A percentile compares a stretch with the other conserved stretches of the same genome.
Conservation (phyloP, 2,888 invertebrate species). For the Melolontha melolontha region DNA sequence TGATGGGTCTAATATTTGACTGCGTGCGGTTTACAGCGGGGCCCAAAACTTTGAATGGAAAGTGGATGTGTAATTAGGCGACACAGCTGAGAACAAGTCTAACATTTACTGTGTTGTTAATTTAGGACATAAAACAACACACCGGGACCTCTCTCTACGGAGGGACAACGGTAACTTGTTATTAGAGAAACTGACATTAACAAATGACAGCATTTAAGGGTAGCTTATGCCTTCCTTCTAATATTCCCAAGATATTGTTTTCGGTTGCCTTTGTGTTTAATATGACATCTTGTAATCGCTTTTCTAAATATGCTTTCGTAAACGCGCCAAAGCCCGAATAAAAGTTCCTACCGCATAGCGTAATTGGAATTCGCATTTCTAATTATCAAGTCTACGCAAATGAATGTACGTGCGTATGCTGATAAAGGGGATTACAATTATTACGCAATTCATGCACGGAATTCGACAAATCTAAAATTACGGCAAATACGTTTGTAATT, state of each 20-base stretch:
- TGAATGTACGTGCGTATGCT: too few species aligned
- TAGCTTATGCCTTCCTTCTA: slow-evolving; percentile 45
- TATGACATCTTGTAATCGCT: too few species aligned
- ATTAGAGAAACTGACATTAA: slow-evolving; percentile 50
- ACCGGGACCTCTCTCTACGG: slow-evolving; percentile 35
- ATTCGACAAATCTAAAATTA: too few species aligned
- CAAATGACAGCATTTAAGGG: slow-evolving; percentile 48
- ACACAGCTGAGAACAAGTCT: slow-evolving; percentile 45
- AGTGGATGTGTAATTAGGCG: slow-evolving; percentile 44
- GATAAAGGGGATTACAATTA: too few species aligned
- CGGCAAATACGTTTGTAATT: too few species aligned
- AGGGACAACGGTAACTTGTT: slow-evolving; percentile 47
- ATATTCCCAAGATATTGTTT: slow-evolving; percentile 39
- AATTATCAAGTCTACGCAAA: too few species aligned
- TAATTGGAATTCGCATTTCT: too few species aligned
- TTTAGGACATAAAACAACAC: slow-evolving; percentile 49
- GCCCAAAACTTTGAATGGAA: slow-evolving; percentile 18
- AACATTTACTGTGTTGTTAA: slow-evolving; percentile 49
- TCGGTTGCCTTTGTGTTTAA: background rate
- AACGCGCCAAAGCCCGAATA: too few species aligned
- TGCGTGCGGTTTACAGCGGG: slow-evolving; percentile 16
- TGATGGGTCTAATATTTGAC: slow-evolving; percentile 32
- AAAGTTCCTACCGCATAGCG: too few species aligned
- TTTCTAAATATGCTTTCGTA: too few species aligned
- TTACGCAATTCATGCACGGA: too few species aligned